These are phyloP conservation scores for Macaria notata DNA, from an alignment of 2,888 invertebrate species.

Conservation along the genomic window DNA sequence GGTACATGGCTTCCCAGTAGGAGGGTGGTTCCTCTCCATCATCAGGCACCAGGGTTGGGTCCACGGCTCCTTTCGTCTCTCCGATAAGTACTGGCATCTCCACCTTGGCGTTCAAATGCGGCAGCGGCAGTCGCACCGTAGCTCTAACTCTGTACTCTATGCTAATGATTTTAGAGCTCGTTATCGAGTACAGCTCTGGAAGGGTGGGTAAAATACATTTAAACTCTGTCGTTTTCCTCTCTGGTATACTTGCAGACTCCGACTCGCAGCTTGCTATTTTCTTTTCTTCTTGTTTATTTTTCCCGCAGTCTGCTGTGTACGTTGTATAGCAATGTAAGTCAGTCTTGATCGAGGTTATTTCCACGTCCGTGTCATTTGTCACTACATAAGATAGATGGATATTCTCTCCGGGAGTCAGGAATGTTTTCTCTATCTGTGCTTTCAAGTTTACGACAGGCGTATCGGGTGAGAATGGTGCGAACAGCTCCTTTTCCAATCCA, in stretches of 20 bases:
- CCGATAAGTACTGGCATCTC: constrained; percentile 25
- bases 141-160: constrained; percentile 21
- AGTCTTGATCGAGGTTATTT: constrained; percentile 11
- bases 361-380: constrained; percentile 23
- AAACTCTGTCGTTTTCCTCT: background rate
- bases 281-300: background rate
- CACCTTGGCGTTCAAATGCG: constrained; percentile 20
- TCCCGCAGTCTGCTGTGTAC: constrained; percentile 16
- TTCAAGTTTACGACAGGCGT: constrained; percentile 20
- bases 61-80: constrained; percentile 10
- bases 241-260: background rate
- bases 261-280: constrained; percentile 11
- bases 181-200: constrained; percentile 24
- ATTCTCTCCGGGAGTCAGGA: constrained; percentile 26
- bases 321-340: constrained; percentile 21
- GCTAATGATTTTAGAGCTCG: constrained; percentile 16
- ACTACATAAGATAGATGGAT: constrained; percentile 12
- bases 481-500: constrained; percentile 24
- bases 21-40: constrained; percentile 17
- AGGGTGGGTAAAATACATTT: constrained; percentile 14
- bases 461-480: constrained; percentile 16
- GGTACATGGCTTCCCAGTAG: constrained; percentile 19
- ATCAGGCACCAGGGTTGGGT: constrained; percentile 2
- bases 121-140: constrained; percentile 22
- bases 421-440: constrained; percentile 18